A percentile compares a stretch with the other conserved stretches of the same genome.
Evolutionary conservation across 2,113 vertebrate species (phyloP).

Genomic region (Tricholaema leucomelas): DNA sequence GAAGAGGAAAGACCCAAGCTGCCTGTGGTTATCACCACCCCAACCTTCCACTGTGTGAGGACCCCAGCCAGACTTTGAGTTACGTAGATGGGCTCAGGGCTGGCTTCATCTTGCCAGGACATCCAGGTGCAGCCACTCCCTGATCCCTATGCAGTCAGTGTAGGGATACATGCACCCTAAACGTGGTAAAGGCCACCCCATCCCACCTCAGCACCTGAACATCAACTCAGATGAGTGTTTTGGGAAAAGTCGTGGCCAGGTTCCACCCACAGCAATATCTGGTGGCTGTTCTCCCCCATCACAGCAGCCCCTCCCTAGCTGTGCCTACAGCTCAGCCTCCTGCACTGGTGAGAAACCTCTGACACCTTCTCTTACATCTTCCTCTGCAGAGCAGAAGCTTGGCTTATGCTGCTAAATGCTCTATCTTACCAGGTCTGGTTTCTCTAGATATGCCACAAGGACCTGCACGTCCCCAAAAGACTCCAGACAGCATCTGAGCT

Average conservation of each 20-base stretch:
- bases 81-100: background rate
- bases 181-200: rapidly evolving
- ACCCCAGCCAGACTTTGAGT: no score
- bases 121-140: background rate
- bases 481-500: background rate
- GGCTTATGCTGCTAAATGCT: background rate
- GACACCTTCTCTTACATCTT: background rate
- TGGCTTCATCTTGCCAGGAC: background rate
- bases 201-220: background rate
- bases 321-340: no score
- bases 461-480: rapidly evolving
- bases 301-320: background rate
- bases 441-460: rapidly evolving
- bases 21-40: rapidly evolving
- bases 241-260: background rate
- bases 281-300: background rate
- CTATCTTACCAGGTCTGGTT: background rate
- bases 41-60: no score
- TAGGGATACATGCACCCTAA: no score
- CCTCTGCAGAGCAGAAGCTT: rapidly evolving
- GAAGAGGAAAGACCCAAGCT: background rate
- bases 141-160: rapidly evolving
- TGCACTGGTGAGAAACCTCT: no score
- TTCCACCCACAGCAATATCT: background rate
- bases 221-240: background rate